phyloP scores from a whole-genome alignment of 1,140 invertebrate species.

The Cotesia vestalis region DNA sequence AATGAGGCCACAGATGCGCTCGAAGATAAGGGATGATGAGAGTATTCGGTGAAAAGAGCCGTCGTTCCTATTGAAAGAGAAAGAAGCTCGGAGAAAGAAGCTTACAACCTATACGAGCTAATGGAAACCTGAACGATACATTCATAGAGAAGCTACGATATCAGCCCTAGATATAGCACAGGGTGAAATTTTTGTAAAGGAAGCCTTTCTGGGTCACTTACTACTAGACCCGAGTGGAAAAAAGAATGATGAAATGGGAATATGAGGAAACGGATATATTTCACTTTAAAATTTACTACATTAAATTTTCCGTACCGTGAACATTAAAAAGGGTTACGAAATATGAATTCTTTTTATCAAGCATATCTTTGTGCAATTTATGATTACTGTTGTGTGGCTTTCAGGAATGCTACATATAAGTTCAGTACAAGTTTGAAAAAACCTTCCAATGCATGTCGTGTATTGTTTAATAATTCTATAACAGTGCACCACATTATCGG shows the following conservation, averaged over 20 bases:
- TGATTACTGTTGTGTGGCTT: too few species aligned
- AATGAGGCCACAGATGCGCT: constrained; percentile 57
- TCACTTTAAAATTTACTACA: neutral
- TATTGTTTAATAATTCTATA: too few species aligned
- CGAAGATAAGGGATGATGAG: constrained; percentile 57
- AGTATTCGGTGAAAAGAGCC: constrained; percentile 57
- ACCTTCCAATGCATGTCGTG: too few species aligned
- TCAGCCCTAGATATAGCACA: neutral
- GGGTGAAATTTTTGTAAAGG: constrained; percentile 1
- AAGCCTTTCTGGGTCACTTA: constrained; percentile 14
- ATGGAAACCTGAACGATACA: constrained; percentile 3
- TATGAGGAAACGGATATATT: constrained; percentile 2
- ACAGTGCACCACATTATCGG: too few species aligned
- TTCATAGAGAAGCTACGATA: neutral
- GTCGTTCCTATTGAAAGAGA: constrained; percentile 45
- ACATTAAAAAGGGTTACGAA: too few species aligned
- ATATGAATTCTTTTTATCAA: too few species aligned
- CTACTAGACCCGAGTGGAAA: neutral
- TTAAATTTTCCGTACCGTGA: too few species aligned
- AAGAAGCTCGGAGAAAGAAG: constrained; percentile 33
- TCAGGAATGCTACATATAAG: too few species aligned
- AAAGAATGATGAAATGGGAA: neutral
- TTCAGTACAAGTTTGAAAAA: too few species aligned
- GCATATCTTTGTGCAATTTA: too few species aligned
- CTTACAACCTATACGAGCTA: constrained; percentile 9